phyloP scores from a whole-genome alignment of 35 echinoderm and acorn worm genomes.

The Ophioderma brevispina region DNA sequence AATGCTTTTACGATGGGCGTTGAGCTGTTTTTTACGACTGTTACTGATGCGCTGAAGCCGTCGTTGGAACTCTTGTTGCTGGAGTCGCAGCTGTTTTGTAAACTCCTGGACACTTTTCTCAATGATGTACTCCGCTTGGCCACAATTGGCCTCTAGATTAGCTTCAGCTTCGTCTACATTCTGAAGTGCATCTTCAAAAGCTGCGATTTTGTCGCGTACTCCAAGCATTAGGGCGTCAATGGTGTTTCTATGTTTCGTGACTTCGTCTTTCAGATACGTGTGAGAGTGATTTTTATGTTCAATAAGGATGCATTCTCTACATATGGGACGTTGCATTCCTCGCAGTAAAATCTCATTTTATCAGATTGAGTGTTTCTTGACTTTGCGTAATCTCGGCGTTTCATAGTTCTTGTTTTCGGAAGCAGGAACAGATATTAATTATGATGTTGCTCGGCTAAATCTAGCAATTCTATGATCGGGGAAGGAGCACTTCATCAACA shows the following conservation, averaged over 20 bases:
- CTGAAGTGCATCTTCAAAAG: conserved; percentile 86
- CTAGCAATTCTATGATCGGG: conserved; percentile 90
- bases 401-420: conserved; percentile 87
- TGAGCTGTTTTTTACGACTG: conserved; percentile 83
- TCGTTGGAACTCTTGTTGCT: conserved; percentile 81
- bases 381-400: conserved; percentile 38
- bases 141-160: conserved; percentile 90
- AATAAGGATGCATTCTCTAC: conserved; percentile 94
- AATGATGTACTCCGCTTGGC: conserved; percentile 98
- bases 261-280: conserved; percentile 94
- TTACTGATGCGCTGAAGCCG: conserved; percentile 71
- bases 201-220: conserved; percentile 84
- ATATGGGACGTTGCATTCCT: conserved; percentile 87
- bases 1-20: conserved; percentile 80
- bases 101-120: conserved; percentile 88
- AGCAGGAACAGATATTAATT: conserved; percentile 79
- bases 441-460: conserved; percentile 88
- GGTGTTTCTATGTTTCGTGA: conserved; percentile 86
- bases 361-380: conserved; percentile 79
- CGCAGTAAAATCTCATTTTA: conserved; percentile 89
- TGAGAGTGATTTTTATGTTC: conserved; percentile 97
- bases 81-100: conserved; percentile 59
- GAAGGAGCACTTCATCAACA: conserved; percentile 88
- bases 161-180: conserved; percentile 94
- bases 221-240: conserved; percentile 84